These are phyloP conservation scores for Leptopilina boulardi DNA, from an alignment of 1,140 invertebrate species.

Conservation along the genomic window DNA sequence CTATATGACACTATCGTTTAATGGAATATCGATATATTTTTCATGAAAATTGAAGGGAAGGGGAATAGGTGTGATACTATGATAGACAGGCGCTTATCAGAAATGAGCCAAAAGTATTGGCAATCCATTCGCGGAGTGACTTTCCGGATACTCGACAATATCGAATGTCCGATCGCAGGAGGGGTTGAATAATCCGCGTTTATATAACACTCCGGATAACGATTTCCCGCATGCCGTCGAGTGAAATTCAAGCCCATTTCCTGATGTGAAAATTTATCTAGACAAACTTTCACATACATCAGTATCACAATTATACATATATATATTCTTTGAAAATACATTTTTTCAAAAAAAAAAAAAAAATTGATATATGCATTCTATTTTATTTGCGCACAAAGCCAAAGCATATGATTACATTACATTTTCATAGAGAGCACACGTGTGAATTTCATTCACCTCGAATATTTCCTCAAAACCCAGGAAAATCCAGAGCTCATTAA, in stretches of 20 bases:
- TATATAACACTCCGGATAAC: conserved; percentile 25
- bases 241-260: conserved; percentile 16
- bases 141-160: conserved; percentile 13
- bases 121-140: conserved; percentile 15
- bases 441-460: background rate
- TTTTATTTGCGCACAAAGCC: conserved; percentile 5
- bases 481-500: background rate
- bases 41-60: no score
- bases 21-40: no score
- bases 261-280: conserved; percentile 11
- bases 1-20: no score
- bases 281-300: background rate
- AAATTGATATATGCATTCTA: background rate
- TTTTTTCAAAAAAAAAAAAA: no score
- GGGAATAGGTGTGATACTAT: background rate
- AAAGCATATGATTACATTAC: background rate
- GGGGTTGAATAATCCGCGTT: conserved; percentile 24
- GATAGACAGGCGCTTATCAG: conserved; percentile 24
- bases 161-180: conserved; percentile 10
- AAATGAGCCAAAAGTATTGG: conserved; percentile 27
- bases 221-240: conserved; percentile 26
- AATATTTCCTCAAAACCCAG: background rate
- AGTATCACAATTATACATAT: background rate
- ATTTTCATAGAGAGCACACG: background rate
- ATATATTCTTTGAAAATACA: background rate